Base-by-base conservation (phyloP, 2,113 vertebrate species). In the Oophaga pumilio region DNA sequence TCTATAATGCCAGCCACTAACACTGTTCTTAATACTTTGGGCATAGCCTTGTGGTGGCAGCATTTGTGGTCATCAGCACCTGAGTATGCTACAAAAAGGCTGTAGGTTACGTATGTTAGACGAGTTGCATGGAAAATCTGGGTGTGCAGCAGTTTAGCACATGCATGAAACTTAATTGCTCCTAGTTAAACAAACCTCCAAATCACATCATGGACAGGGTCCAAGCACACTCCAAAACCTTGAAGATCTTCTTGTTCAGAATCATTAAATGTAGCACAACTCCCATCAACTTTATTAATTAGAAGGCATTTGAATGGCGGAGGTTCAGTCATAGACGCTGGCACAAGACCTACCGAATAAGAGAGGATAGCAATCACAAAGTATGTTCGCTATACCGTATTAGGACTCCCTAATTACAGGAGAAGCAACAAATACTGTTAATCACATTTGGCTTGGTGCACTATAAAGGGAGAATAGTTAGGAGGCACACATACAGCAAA, bases 201-300 rank as follows among this genome's bases (percentile, higher is more conserved):
- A 92, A 99, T 96, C 91, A 99, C 98, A 92, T 99, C 98, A 93
- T 99, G 98, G 77, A 99, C 97, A 77, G 98, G 98, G 92, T 99
- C 98, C 90, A 99, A 94, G 93, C 98, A 99, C 18, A 99, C 96
- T 86, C 97, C 97, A 88, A 97, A 99, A 85, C 98, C 97, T 90
- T 99, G 97, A 84, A 99, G 95, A 91, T 99, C 98, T 90, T 99
- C 98, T 92, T 99, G 98, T 90, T 99, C 98, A 77, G 97, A 99
- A 92, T 99, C 98, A 92, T 97, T 99, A 91, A 99, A 99, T 50
- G 98, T 99, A 90, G 98, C 96, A 92, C 98, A 99, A 92, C 98
- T 99, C 89, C 98, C 98, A 90, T 99, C 98, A 90, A 98, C 94
- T 95, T 99, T 99, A 94, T 99, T 99, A 92, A 99, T 99, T 74